A percentile compares a stretch with the other conserved stretches of the same genome.
phyloP scores from a whole-genome alignment of 2,888 invertebrate genomes.

The Sthenelais limicola region DNA sequence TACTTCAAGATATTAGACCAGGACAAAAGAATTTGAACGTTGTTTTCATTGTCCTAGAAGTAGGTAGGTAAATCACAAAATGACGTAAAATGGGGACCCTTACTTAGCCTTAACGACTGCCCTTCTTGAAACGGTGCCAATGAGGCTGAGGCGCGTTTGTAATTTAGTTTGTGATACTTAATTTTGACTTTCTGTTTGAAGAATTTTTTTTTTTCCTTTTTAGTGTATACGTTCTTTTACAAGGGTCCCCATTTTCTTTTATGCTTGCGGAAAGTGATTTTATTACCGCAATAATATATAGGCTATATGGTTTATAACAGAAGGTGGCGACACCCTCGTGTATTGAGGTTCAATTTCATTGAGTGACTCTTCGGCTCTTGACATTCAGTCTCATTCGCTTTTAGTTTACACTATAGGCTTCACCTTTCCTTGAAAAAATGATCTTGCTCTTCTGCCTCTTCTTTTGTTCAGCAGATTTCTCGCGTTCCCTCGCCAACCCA shows the following conservation, averaged over 20 bases:
- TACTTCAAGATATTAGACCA: conserved; percentile 89
- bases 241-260: not conserved
- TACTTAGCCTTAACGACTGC: too few relatives aligned
- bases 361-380: not conserved
- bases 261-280: not conserved
- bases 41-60: conserved; percentile 93
- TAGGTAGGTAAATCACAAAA: conserved; percentile 78
- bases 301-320: not conserved
- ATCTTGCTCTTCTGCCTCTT: not conserved
- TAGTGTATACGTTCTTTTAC: not conserved
- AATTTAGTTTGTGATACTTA: too few relatives aligned
- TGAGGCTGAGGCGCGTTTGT: too few relatives aligned
- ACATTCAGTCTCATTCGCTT: not conserved
- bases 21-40: conserved; percentile 94
- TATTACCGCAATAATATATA: not conserved
- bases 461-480: too few relatives aligned
- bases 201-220: too few relatives aligned
- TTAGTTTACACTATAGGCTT: not conserved
- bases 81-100: conserved; percentile 1
- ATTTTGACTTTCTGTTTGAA: too few relatives aligned
- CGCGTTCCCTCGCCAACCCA: too few relatives aligned
- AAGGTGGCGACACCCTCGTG: not conserved
- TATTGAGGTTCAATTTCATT: not conserved
- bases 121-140: too few relatives aligned
- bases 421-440: not conserved